phyloP scores from a whole-genome alignment of 2,888 invertebrate genomes.

The Cephus rjabovi region DNA sequence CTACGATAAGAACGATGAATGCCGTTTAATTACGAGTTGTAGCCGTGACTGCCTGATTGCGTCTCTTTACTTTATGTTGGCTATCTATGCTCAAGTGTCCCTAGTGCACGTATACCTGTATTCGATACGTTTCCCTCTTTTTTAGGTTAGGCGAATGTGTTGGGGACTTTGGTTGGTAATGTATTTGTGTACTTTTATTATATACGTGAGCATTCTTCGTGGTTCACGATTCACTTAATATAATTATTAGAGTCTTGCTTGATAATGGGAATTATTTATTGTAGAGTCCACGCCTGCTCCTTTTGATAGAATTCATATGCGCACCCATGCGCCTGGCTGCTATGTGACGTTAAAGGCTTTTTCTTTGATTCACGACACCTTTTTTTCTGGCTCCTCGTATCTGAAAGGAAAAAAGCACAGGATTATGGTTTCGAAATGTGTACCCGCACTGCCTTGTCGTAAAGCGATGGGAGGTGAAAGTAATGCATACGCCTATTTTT shows the following conservation, averaged over 20 bases:
- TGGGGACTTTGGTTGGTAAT: neutral
- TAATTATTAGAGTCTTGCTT: neutral
- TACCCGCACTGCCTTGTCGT: neutral
- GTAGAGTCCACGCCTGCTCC: neutral
- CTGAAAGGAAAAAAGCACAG: neutral
- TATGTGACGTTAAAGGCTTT: neutral
- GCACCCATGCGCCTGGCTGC: neutral
- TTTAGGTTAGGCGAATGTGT: neutral
- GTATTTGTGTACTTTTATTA: neutral
- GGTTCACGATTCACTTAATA: neutral
- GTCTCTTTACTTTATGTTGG: neutral
- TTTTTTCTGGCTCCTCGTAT: neutral
- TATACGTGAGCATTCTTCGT: neutral
- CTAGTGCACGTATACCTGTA: neutral
- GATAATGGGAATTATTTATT: neutral
- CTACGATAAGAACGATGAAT: neutral
- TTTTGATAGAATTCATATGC: neutral
- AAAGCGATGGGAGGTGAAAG: neutral
- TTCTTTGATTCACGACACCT: neutral
- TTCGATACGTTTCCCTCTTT: neutral
- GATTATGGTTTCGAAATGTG: neutral
- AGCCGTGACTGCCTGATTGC: slow-evolving; percentile 2
- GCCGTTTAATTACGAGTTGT: slow-evolving; percentile 4
- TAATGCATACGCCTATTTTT: neutral
- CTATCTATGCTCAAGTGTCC: neutral